Percentiles rank a stretch among this genome's conserved stretches.
Conservation (phyloP, 1,140 invertebrate genomes). For the Mizuhopecten yessoensis region DNA sequence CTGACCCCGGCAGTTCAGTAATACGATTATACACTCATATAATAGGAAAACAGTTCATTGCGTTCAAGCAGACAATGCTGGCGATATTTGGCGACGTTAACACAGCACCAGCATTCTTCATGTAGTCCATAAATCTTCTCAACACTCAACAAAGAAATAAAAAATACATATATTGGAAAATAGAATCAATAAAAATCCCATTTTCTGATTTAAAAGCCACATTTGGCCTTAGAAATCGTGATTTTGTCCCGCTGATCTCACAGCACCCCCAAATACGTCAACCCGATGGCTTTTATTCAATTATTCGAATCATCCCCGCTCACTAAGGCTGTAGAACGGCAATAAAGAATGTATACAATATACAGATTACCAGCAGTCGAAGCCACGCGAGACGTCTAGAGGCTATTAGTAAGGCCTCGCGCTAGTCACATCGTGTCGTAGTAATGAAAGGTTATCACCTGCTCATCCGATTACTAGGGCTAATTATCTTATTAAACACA, state of each 20-base stretch:
- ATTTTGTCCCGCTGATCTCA: constrained; percentile 8
- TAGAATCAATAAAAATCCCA: constrained; percentile 29
- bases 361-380: constrained; percentile 5
- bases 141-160: background rate
- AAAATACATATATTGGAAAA: constrained; percentile 40
- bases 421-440: constrained; percentile 18
- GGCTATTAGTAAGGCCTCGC: constrained; percentile 23
- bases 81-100: background rate
- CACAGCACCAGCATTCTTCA: background rate
- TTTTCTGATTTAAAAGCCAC: constrained; percentile 39
- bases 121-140: constrained; percentile 5
- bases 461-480: background rate
- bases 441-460: constrained; percentile 27
- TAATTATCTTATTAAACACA: constrained; percentile 35
- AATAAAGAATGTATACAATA: constrained; percentile 40
- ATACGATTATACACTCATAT: too few relatives aligned
- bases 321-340: constrained; percentile 19
- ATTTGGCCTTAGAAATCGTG: constrained; percentile 20
- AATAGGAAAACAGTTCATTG: too few relatives aligned
- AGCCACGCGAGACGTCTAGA: background rate
- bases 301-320: constrained; percentile 16
- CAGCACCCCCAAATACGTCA: constrained; percentile 21
- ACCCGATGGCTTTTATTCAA: constrained; percentile 1
- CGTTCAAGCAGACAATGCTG: too few relatives aligned
- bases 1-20: too few relatives aligned